phyloP scores from a whole-genome alignment of 2,888 invertebrate genomes.

The Arge pagana region DNA sequence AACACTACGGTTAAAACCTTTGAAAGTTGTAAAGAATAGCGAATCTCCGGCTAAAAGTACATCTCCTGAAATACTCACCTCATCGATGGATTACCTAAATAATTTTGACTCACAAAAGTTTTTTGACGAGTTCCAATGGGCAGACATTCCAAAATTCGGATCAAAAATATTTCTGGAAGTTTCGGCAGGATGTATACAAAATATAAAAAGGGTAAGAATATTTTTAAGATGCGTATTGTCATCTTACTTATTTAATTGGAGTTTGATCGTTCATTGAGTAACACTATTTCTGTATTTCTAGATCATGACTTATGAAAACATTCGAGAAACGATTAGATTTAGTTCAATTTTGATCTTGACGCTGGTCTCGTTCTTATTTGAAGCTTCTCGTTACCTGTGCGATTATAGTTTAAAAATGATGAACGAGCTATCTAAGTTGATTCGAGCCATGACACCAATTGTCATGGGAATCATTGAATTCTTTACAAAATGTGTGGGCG shows the following conservation, averaged over 20 bases:
- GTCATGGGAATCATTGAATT: constrained; percentile 50
- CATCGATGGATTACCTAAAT: too few relatives aligned
- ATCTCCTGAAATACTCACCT: not conserved
- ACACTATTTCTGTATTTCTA: constrained; percentile 27
- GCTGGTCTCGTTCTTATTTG: constrained; percentile 40
- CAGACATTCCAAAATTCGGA: not conserved
- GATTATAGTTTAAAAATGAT: constrained; percentile 51
- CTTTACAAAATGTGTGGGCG: constrained; percentile 51
- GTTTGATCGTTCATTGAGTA: not conserved
- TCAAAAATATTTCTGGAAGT: not conserved
- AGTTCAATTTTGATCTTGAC: constrained; percentile 45
- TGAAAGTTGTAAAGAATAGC: constrained; percentile 30
- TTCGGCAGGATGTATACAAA: constrained; percentile 6
- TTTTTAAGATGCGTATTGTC: not conserved
- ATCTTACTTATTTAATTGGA: not conserved
- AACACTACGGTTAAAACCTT: constrained; percentile 36
- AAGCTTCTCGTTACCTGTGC: constrained; percentile 44
- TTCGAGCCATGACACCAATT: constrained; percentile 49
- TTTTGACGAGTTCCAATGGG: constrained; percentile 5
- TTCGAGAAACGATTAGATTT: constrained; percentile 46
- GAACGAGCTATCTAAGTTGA: constrained; percentile 44
- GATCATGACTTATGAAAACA: constrained; percentile 47
- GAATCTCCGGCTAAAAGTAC: not conserved
- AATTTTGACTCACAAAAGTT: constrained; percentile 15
- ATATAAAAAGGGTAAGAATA: constrained; percentile 9